These are phyloP conservation scores for Ploceus nigricollis DNA, from an alignment of 2,113 vertebrate genomes.

Conservation along the genomic window DNA sequence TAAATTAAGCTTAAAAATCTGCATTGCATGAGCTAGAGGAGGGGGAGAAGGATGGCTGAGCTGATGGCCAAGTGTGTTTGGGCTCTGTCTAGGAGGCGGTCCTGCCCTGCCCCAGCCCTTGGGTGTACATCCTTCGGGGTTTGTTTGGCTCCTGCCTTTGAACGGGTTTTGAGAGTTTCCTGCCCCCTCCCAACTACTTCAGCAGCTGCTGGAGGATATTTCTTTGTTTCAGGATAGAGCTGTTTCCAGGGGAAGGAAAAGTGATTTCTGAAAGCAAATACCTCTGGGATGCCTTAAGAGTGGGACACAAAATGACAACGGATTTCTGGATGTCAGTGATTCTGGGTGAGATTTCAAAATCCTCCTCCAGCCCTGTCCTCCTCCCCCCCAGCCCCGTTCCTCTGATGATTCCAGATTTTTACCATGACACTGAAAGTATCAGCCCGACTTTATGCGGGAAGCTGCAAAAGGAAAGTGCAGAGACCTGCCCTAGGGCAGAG, in stretches of 20 bases:
- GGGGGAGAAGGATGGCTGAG: neutral
- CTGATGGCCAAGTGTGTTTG: neutral
- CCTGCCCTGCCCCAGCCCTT: neutral
- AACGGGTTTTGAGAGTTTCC: neutral
- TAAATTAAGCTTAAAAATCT: neutral
- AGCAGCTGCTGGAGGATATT: neutral
- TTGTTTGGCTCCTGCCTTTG: neutral
- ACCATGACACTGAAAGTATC: neutral
- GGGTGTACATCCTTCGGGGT: neutral
- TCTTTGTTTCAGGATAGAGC: neutral
- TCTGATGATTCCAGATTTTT: neutral
- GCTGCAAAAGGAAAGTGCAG: neutral
- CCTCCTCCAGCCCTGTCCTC: neutral
- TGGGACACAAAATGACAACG: neutral
- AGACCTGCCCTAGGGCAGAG: neutral
- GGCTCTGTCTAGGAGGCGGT: neutral
- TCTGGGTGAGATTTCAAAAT: neutral
- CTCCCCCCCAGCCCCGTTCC: rapidly evolving
- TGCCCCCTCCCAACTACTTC: neutral
- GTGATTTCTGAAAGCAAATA: neutral
- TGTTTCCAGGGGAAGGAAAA: neutral
- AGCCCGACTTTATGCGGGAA: neutral
- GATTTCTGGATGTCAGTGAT: neutral
- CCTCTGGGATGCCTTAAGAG: neutral
- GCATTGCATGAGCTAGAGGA: neutral